Base-by-base conservation (phyloP, 2,113 vertebrate species). In the Percina caprodes region DNA sequence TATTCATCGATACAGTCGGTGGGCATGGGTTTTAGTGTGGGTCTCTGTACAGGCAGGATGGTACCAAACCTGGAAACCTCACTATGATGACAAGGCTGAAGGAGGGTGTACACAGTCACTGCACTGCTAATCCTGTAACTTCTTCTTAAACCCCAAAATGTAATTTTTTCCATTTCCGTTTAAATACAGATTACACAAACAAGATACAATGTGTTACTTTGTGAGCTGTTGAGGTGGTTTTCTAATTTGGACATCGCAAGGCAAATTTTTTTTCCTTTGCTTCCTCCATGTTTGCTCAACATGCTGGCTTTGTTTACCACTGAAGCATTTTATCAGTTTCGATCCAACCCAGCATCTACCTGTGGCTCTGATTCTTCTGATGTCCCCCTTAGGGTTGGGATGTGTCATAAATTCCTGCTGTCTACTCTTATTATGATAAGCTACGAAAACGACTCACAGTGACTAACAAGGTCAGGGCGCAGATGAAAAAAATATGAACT, bases 391-490 rank as follows among this genome's bases (percentile, higher is more conserved):
- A 35, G 49, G 39, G 59, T 56, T 15, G 18, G 12, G 15, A 55
- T 48, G 16, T 16, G 49, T 24, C 42, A 59, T 69, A 61, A 21
- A 3, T 61, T 33, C 24, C 24, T 39, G 33, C 52, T 16, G 49
- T 13, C 48, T 46, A 10, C 23, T 69, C 42, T 55, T 26, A 48
- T 11, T 58, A 42, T 30, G n/a, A 26, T 33, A 33, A 48, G 8
- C 54, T 52, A 49, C 63, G 26, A 24, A 70, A 74, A 39, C 60
- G n/a, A 39, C 55, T 74, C 65, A 62, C 21, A 26, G 45, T 55
- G 15, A 5, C 48, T 11, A 1, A 35, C 65, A 58, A 59, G 11
- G 51, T 80, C 39, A 62, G 26, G 24, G 63, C 59, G 26, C 14
- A 35, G 46, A 77, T 55, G 16, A 19, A 21, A n/a, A n/a, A 69